phyloP scores from a whole-genome alignment of 2,113 vertebrate genomes.

The Sphyrna mokarran region DNA sequence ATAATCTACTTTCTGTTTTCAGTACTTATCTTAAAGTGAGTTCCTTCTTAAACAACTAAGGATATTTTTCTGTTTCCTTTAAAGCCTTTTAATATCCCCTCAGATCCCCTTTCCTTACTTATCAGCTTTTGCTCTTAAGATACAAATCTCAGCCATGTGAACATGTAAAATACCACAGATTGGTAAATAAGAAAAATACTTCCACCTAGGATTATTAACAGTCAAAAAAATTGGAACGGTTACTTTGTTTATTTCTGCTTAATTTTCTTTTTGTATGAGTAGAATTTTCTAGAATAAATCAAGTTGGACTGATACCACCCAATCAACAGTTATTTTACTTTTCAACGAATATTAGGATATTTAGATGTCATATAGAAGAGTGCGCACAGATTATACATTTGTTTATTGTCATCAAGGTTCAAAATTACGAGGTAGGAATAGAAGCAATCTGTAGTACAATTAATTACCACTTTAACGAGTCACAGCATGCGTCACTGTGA shows the following conservation, averaged over 20 bases:
- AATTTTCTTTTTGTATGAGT: not conserved
- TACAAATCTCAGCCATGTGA: not conserved
- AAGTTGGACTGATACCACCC: not conserved
- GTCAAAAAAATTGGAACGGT: not conserved
- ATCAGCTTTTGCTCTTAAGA: not conserved
- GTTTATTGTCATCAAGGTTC: not conserved
- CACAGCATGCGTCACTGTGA: not conserved
- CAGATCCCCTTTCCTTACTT: not conserved
- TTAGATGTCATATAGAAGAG: not conserved
- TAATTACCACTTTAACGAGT: not conserved
- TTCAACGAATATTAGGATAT: not conserved
- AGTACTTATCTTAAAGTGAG: not conserved
- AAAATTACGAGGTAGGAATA: not conserved
- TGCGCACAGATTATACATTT: not conserved
- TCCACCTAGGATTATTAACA: not conserved
- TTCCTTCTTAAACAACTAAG: not conserved
- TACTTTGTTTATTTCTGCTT: not conserved
- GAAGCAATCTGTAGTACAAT: not conserved
- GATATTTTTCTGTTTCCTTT: not conserved
- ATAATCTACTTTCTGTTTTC: not conserved
- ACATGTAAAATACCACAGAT: not conserved
- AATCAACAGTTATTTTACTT: conserved; percentile 1
- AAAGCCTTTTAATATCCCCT: not conserved
- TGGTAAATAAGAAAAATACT: not conserved
- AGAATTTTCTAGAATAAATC: not conserved